These are phyloP conservation scores for Acomys russatus DNA, from an alignment of 2,797 vertebrate species.

Conservation along the genomic window DNA sequence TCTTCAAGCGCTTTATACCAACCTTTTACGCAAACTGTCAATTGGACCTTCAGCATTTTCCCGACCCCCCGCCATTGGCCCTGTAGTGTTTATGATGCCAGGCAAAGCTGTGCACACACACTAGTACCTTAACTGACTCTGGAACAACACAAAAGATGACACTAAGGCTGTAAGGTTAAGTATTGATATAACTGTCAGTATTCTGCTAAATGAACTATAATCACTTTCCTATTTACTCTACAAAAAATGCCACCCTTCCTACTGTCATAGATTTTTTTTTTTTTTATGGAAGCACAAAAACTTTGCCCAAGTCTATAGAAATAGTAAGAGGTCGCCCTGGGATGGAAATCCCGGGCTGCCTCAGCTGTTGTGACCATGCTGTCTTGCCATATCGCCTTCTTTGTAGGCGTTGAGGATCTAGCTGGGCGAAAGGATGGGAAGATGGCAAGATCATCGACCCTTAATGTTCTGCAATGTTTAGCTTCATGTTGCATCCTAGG, in stretches of 20 bases:
- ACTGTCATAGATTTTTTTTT: background rate
- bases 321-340: background rate
- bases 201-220: background rate
- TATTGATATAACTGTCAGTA: background rate
- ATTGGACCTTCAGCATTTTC: background rate
- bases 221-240: slow-evolving; percentile 57
- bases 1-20: background rate
- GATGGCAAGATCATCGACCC: background rate
- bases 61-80: background rate
- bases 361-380: background rate
- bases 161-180: background rate
- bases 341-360: background rate
- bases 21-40: background rate
- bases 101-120: background rate
- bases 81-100: background rate
- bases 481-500: background rate
- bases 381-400: background rate
- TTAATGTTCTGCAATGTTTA: background rate
- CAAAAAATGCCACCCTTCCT: slow-evolving; percentile 44
- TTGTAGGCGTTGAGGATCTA: background rate
- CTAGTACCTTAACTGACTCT: background rate
- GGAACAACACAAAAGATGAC: background rate
- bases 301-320: background rate
- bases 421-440: background rate
- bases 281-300: slow-evolving; percentile 2